Percentiles rank a stretch among this genome's conserved stretches.
Evolutionary conservation across 2,113 vertebrate species (phyloP).

Genomic region (Ardeotis arabs): DNA sequence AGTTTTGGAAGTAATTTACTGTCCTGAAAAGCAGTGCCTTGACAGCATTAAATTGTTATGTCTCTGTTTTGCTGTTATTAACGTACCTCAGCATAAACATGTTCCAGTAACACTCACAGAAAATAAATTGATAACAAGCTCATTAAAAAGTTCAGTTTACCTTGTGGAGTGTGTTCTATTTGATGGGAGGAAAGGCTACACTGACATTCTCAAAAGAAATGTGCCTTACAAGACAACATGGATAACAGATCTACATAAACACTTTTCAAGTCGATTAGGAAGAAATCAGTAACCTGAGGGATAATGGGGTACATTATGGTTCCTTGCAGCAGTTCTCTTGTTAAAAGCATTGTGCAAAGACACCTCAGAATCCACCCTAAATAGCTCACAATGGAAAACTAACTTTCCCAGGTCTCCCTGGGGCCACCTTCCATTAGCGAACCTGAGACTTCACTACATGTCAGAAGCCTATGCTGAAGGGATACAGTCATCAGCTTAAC

Average conservation of each 20-base stretch:
- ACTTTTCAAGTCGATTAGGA: not conserved
- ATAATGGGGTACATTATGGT: not conserved
- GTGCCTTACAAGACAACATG: not conserved
- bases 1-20: not conserved
- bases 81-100: not conserved
- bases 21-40: not conserved
- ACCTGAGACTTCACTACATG: not conserved
- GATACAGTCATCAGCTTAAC: not conserved
- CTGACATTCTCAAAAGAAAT: not conserved
- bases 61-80: not conserved
- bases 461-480: not conserved
- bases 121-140: not conserved
- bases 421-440: not conserved
- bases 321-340: not conserved
- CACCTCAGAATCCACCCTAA: not conserved
- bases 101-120: not conserved
- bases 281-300: not conserved
- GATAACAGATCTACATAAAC: not conserved
- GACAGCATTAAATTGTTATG: not conserved
- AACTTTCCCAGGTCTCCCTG: not conserved
- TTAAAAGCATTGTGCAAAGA: not conserved
- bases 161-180: not conserved
- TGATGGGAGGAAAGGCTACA: not conserved
- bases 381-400: not conserved
- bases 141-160: not conserved